Percentiles rank a stretch among this genome's conserved stretches.
These are phyloP conservation scores for Vanessa atalanta DNA, from an alignment of 1,140 invertebrate genomes.

Conservation along the genomic window DNA sequence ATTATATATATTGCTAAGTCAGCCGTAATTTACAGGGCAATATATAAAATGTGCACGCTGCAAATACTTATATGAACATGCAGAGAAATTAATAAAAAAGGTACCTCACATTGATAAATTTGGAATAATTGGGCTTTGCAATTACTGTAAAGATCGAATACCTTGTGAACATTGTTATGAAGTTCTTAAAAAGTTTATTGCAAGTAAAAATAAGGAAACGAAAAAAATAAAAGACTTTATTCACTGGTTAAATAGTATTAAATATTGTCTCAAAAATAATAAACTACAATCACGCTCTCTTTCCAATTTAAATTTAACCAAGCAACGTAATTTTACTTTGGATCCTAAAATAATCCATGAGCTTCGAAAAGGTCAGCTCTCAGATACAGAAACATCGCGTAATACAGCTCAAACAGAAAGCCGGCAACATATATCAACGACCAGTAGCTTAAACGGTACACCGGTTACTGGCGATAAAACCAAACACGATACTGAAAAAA, in stretches of 20 bases:
- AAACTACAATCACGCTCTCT: not conserved
- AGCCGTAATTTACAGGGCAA: constrained; percentile 28
- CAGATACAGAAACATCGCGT: not conserved
- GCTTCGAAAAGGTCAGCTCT: constrained; percentile 14
- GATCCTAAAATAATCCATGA: constrained; percentile 1
- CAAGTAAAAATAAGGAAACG: constrained; percentile 13
- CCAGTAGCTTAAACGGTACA: too few species aligned
- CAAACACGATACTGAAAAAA: not conserved
- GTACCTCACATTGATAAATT: constrained; percentile 31
- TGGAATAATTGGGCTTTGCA: constrained; percentile 39
- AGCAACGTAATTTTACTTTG: not conserved
- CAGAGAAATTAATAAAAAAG: constrained; percentile 36
- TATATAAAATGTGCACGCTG: constrained; percentile 50
- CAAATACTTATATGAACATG: constrained; percentile 42
- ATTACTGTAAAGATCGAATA: constrained; percentile 32
- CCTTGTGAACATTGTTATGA: constrained; percentile 31
- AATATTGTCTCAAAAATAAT: not conserved
- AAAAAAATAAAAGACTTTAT: constrained; percentile 23
- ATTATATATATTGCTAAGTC: not conserved
- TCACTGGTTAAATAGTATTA: not conserved
- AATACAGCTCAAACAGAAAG: too few species aligned
- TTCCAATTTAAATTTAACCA: not conserved
- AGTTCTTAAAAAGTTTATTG: constrained; percentile 32
- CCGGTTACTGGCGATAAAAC: too few species aligned
- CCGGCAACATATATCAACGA: too few species aligned